phyloP scores from a whole-genome alignment of 2,113 vertebrate genomes.

The Falcunculus frontatus region DNA sequence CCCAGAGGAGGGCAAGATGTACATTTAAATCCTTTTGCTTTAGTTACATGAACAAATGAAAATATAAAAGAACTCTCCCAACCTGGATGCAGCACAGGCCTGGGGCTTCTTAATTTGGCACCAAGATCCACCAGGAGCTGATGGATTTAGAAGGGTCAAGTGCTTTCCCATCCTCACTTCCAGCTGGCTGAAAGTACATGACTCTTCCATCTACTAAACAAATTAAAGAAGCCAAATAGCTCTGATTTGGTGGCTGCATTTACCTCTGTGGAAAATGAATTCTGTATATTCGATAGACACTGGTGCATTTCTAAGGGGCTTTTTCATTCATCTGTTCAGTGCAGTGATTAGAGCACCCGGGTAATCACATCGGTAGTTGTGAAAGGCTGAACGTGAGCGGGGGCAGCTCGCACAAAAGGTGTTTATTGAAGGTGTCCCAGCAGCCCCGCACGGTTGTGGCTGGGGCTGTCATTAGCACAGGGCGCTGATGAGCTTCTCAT shows the following conservation, averaged over 20 bases:
- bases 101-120: background rate
- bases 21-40: background rate
- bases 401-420: background rate
- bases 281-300: accelerated
- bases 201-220: background rate
- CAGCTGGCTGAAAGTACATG: too few relatives aligned
- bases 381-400: background rate
- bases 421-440: background rate
- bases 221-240: background rate
- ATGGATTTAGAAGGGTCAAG: accelerated
- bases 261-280: background rate
- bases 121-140: background rate
- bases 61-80: background rate
- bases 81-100: background rate
- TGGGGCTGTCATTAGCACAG: background rate
- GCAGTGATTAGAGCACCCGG: accelerated
- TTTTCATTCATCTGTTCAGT: background rate
- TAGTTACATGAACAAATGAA: accelerated
- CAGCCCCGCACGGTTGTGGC: background rate
- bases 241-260: background rate
- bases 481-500: background rate
- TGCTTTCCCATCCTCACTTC: accelerated
- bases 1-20: background rate
- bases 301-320: accelerated
- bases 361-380: accelerated